phyloP scores from a whole-genome alignment of 2,113 vertebrate species.

The Carettochelys insculpta region DNA sequence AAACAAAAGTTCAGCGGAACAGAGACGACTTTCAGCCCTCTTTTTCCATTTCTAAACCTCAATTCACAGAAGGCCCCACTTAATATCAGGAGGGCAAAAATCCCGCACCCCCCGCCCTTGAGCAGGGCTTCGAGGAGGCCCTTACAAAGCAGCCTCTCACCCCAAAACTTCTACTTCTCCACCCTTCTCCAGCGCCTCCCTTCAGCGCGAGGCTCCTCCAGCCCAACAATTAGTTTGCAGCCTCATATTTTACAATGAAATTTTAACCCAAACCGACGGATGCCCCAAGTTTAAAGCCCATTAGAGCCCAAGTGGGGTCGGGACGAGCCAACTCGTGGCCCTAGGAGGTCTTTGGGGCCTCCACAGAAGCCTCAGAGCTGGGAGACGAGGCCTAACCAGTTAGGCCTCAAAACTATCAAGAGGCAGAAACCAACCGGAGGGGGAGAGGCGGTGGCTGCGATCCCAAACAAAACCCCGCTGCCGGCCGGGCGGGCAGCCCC shows the following conservation, averaged over 20 bases:
- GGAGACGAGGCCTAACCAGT: slow-evolving; percentile 75
- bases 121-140: background rate
- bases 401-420: slow-evolving; percentile 79
- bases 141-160: background rate
- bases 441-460: slow-evolving; percentile 13
- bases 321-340: background rate
- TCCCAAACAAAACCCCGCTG: slow-evolving; percentile 29
- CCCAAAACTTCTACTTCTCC: background rate
- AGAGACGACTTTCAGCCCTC: slow-evolving; percentile 80
- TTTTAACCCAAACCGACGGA: slow-evolving; percentile 19
- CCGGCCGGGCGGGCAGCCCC: background rate
- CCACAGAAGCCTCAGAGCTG: background rate
- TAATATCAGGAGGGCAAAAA: background rate
- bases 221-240: slow-evolving; percentile 55
- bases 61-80: slow-evolving; percentile 62
- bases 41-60: slow-evolving; percentile 78
- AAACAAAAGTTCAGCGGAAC: slow-evolving; percentile 96
- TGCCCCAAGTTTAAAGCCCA: background rate
- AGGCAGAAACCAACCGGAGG: slow-evolving; percentile 49
- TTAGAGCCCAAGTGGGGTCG: background rate
- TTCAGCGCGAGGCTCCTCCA: slow-evolving; percentile 40
- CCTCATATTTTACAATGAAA: slow-evolving; percentile 70
- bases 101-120: background rate
- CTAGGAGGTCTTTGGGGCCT: background rate
- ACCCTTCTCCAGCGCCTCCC: background rate